Evolutionary conservation across 2,113 vertebrate species (phyloP).

Genomic region (Trichomycterus rosablanca): DNA sequence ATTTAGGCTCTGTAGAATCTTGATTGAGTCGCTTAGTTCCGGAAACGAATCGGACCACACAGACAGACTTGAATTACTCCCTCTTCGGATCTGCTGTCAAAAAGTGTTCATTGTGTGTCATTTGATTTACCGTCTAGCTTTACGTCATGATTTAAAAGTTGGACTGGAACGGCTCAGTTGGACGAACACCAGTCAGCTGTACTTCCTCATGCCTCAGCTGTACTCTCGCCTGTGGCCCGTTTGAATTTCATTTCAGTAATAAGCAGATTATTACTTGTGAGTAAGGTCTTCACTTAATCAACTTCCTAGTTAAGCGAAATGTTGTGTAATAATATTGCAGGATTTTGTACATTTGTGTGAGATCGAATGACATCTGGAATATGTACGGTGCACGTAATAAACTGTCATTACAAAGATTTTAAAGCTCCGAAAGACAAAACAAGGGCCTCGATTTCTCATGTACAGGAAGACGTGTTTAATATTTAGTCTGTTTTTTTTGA

Average conservation of each 20-base stretch:
- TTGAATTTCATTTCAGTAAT: neutral
- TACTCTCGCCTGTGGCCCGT: too few species aligned
- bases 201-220: neutral
- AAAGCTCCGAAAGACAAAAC: too few species aligned
- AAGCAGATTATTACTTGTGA: neutral
- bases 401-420: constrained; percentile 1
- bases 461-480: neutral
- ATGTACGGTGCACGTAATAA: neutral
- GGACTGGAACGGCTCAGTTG: neutral
- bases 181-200: neutral
- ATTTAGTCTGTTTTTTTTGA: neutral
- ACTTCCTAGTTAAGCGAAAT: neutral
- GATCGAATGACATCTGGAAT: neutral
- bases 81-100: neutral
- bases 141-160: neutral
- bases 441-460: too few species aligned
- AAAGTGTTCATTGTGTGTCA: neutral
- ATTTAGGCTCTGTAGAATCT: too few species aligned
- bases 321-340: neutral
- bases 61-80: neutral
- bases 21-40: neutral
- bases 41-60: neutral
- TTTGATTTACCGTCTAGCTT: neutral
- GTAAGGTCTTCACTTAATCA: neutral
- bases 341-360: neutral